Evolutionary conservation across 2,888 invertebrate genomes (phyloP).

Genomic region (Dynastes grantii): DNA sequence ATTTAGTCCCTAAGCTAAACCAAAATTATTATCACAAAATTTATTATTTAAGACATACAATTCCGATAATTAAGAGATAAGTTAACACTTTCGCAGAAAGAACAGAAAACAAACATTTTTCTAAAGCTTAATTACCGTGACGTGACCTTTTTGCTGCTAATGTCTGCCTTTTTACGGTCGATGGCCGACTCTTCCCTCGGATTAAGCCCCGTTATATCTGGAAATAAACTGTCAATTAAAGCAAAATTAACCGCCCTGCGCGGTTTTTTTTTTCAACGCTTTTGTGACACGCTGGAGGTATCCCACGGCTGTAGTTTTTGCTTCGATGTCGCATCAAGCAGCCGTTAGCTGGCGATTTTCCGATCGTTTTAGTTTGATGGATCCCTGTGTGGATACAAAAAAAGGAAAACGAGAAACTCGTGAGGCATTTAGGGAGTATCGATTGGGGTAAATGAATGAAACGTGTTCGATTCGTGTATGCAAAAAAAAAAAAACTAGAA

Average conservation of each 20-base stretch:
- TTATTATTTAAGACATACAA: background rate
- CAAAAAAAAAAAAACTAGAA: background rate
- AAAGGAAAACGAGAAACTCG: background rate
- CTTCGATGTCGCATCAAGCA: background rate
- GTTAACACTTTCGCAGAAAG: background rate
- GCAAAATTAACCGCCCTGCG: constrained; percentile 16
- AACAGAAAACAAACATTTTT: constrained; percentile 8
- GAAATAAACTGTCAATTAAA: constrained; percentile 42
- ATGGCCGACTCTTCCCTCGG: background rate
- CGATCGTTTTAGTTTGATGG: constrained; percentile 1
- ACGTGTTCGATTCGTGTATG: background rate
- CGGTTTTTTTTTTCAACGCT: constrained; percentile 10
- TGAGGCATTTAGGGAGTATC: background rate
- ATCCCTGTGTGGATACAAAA: background rate
- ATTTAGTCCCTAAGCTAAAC: too few relatives aligned
- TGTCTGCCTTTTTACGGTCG: constrained; percentile 23
- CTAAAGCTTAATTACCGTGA: constrained; percentile 16
- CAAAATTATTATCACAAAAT: too few relatives aligned
- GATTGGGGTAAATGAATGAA: background rate
- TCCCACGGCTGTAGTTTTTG: background rate
- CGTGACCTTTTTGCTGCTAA: constrained; percentile 16
- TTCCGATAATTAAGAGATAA: constrained; percentile 10
- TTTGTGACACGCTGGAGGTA: constrained; percentile 13
- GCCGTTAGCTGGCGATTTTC: background rate
- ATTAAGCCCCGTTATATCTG: constrained; percentile 26